phyloP scores from a whole-genome alignment of 1,140 invertebrate species.

The Himalopsyche phryganea region DNA sequence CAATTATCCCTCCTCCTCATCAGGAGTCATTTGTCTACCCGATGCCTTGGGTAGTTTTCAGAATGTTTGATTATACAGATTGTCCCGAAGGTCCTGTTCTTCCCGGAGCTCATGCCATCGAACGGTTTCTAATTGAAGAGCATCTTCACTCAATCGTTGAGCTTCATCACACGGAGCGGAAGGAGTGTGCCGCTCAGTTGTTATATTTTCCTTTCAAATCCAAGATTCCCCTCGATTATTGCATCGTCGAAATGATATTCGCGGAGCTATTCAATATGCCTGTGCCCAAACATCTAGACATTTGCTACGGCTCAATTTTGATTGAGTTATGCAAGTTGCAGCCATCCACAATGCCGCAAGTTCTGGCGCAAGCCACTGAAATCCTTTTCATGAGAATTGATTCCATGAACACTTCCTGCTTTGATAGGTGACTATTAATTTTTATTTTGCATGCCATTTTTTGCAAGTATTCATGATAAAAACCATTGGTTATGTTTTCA shows the following conservation, averaged over 20 bases:
- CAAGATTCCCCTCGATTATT: conserved; percentile 96
- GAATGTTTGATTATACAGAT: conserved; percentile 98
- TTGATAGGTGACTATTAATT: conserved; percentile 68
- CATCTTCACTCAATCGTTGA: conserved; percentile 92
- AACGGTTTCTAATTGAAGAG: conserved; percentile 96
- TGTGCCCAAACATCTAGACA: conserved; percentile 80
- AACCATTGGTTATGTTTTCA: no score
- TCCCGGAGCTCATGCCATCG: conserved; percentile 95
- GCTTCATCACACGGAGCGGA: conserved; percentile 83
- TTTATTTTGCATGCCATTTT: neutral
- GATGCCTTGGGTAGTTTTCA: conserved; percentile 84
- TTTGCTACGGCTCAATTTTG: conserved; percentile 92
- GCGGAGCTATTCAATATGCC: conserved; percentile 93
- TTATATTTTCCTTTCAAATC: conserved; percentile 89
- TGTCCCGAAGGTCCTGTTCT: conserved; percentile 89
- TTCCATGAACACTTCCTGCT: conserved; percentile 93
- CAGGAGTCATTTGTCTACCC: conserved; percentile 86
- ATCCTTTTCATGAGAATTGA: conserved; percentile 94
- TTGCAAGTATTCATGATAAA: no score
- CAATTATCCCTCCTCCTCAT: conserved; percentile 85
- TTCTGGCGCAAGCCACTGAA: conserved; percentile 95
- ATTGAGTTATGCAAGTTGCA: conserved; percentile 97
- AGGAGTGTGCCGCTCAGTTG: conserved; percentile 91
- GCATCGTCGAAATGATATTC: conserved; percentile 97
- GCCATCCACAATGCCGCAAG: conserved; percentile 95